Conservation (phyloP, 2,888 invertebrate species). For the Panorpa germanica region DNA sequence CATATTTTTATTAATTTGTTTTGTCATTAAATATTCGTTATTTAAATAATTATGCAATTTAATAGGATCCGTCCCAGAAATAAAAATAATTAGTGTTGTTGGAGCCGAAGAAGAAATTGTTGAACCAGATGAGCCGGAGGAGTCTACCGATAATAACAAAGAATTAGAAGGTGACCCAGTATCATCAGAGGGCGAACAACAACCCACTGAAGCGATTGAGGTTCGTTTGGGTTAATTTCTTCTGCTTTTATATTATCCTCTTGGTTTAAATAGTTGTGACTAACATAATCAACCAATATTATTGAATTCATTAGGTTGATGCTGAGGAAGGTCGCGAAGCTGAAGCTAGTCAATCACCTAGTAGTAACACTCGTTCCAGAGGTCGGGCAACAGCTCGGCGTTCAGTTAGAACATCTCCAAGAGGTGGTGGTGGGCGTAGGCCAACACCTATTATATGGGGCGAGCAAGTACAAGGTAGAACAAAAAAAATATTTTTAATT, state of each 20-base stretch:
- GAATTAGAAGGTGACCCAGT: conserved; percentile 27
- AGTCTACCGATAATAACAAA: conserved; percentile 15
- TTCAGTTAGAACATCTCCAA: conserved; percentile 11
- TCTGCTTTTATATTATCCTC: conserved; percentile 1
- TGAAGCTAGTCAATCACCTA: conserved; percentile 46
- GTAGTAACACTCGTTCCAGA: conserved; percentile 32
- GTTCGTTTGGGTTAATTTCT: conserved; percentile 12
- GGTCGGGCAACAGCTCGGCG: conserved; percentile 17
- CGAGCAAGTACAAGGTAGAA: conserved; percentile 22
- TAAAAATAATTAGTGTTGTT: conserved; percentile 11
- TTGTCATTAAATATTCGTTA: no score
- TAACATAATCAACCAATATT: not conserved
- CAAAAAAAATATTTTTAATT: no score
- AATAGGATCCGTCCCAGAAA: conserved; percentile 12
- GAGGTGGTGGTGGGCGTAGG: conserved; percentile 20
- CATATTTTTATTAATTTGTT: no score
- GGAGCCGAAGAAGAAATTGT: conserved; percentile 25
- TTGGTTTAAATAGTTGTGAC: conserved; percentile 12
- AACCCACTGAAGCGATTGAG: conserved; percentile 24
- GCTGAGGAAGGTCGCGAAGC: conserved; percentile 63
- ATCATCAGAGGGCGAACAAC: conserved; percentile 43
- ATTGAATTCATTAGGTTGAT: conserved; percentile 17
- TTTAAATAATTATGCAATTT: no score
- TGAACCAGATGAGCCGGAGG: conserved; percentile 24
- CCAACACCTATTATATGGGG: conserved; percentile 47